phyloP scores from a whole-genome alignment of 2,888 invertebrate genomes.

The Drosophila ochracea region DNA sequence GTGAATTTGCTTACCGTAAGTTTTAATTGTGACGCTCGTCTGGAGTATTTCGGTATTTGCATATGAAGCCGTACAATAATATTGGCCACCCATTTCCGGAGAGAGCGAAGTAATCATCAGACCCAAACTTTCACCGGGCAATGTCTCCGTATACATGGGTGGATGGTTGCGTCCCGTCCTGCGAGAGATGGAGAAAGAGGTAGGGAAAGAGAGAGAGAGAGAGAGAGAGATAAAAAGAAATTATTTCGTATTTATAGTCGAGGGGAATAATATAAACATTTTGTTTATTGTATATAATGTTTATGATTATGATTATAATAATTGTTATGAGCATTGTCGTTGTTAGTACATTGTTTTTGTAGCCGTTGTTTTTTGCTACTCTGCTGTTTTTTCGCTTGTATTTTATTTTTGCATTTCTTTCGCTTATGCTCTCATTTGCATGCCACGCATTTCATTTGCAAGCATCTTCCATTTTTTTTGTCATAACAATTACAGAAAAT shows the following conservation, averaged over 20 bases:
- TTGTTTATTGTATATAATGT: slow-evolving; percentile 46
- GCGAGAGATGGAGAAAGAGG: not conserved
- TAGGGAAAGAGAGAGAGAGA: not conserved
- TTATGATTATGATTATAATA: slow-evolving; percentile 65
- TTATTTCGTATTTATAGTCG: slow-evolving; percentile 44
- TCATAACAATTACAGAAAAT: slow-evolving; percentile 67
- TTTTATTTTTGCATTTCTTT: slow-evolving; percentile 18
- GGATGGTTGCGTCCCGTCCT: slow-evolving; percentile 85
- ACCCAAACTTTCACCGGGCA: slow-evolving; percentile 88
- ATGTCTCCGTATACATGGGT: slow-evolving; percentile 89
- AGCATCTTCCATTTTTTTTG: slow-evolving; percentile 5
- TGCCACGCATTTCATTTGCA: slow-evolving; percentile 55
- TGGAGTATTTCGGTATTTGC: slow-evolving; percentile 89
- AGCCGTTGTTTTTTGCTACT: slow-evolving; percentile 10
- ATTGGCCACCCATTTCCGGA: slow-evolving; percentile 92
- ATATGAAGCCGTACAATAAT: slow-evolving; percentile 93
- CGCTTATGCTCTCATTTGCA: slow-evolving; percentile 48
- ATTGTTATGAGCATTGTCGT: slow-evolving; percentile 63
- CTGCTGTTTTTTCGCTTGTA: not conserved
- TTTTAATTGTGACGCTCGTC: slow-evolving; percentile 89
- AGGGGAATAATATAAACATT: slow-evolving; percentile 52
- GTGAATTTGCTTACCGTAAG: slow-evolving; percentile 87
- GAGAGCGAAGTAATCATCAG: slow-evolving; percentile 91
- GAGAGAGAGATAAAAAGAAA: slow-evolving; percentile 15
- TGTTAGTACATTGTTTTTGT: slow-evolving; percentile 54